Evolutionary conservation across 2,888 invertebrate species (phyloP).

Genomic region (Orgyia antiqua): DNA sequence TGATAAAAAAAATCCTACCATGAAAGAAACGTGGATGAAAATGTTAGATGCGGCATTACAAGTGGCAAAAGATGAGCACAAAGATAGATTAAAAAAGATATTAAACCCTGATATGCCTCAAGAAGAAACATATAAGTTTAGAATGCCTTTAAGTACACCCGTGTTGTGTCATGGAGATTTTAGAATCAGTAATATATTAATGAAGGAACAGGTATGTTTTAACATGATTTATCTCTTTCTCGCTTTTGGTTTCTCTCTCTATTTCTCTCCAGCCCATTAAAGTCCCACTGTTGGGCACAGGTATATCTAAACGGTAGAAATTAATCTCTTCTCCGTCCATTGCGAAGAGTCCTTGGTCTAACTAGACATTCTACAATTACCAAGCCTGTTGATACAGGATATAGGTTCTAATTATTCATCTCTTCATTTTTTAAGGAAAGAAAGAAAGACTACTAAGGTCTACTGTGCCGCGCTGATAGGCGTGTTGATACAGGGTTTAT

Average conservation of each 20-base stretch:
- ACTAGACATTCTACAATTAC: too few species aligned
- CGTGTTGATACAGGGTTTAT: too few species aligned
- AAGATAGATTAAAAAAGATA: slow-evolving; percentile 21
- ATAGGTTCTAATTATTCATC: too few species aligned
- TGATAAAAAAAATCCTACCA: slow-evolving; percentile 1
- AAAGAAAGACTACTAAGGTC: too few species aligned
- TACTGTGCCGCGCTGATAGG: too few species aligned
- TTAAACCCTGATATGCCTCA: slow-evolving; percentile 8
- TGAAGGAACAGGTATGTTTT: slow-evolving; percentile 18
- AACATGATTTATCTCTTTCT: not conserved
- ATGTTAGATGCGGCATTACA: slow-evolving; percentile 20
- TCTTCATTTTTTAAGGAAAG: too few species aligned
- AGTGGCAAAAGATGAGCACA: slow-evolving; percentile 30
- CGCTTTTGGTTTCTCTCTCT: not conserved
- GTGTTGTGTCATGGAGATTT: slow-evolving; percentile 41
- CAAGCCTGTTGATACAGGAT: too few species aligned
- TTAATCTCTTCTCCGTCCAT: too few species aligned
- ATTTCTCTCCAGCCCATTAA: too few species aligned
- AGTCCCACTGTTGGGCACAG: too few species aligned
- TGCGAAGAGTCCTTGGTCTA: too few species aligned
- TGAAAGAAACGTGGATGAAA: slow-evolving; percentile 15
- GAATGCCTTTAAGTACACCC: slow-evolving; percentile 23
- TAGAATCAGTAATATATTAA: slow-evolving; percentile 37
- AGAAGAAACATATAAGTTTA: slow-evolving; percentile 20
- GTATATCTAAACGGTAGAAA: too few species aligned